These are phyloP conservation scores for Baronia brevicornis DNA, from an alignment of 2,888 invertebrate genomes.

Conservation along the genomic window DNA sequence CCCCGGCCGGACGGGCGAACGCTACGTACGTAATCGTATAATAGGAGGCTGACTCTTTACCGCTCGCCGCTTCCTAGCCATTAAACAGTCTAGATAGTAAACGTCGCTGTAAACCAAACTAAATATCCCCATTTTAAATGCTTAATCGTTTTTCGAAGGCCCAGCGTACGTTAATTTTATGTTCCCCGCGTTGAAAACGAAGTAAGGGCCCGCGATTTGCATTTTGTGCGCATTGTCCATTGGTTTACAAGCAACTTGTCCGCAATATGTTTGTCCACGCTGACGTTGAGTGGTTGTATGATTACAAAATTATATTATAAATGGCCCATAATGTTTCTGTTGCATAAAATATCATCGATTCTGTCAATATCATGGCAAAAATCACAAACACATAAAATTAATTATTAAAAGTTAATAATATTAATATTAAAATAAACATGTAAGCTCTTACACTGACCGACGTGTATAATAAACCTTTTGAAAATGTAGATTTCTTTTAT, in stretches of 20 bases:
- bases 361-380: neutral
- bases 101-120: slow-evolving; percentile 63
- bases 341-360: slow-evolving; percentile 1
- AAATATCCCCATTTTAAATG: slow-evolving; percentile 54
- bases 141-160: slow-evolving; percentile 48
- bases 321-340: neutral
- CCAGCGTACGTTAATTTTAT: slow-evolving; percentile 26
- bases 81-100: slow-evolving; percentile 65
- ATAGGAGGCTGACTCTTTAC: slow-evolving; percentile 41
- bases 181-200: slow-evolving; percentile 19
- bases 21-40: slow-evolving; percentile 42
- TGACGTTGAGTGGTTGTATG: neutral
- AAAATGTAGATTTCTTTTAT: no score
- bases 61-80: slow-evolving; percentile 58
- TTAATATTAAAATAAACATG: slow-evolving; percentile 1
- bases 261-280: neutral
- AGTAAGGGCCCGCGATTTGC: slow-evolving; percentile 17
- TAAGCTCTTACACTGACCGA: no score
- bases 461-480: no score
- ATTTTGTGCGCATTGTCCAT: slow-evolving; percentile 13
- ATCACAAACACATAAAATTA: neutral
- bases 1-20: slow-evolving; percentile 44
- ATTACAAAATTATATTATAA: slow-evolving; percentile 4
- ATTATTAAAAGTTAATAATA: neutral
- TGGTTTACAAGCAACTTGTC: neutral